Percentiles rank a stretch among this genome's conserved stretches.
Conservation (phyloP, 2,888 invertebrate genomes). For the Sinelater perroti region DNA sequence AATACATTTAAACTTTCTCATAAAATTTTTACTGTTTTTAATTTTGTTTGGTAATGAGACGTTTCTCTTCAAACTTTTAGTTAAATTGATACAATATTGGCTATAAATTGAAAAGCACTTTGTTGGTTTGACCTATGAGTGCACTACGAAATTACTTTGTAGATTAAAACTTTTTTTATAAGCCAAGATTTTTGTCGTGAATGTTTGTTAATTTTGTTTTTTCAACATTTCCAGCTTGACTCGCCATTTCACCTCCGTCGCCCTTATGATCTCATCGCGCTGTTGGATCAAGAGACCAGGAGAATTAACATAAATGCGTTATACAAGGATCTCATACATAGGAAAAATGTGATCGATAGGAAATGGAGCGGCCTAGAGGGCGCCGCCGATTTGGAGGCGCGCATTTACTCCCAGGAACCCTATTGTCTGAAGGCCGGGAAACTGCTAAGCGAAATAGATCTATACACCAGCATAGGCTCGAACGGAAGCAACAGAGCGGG, state of each 20-base stretch:
- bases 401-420: slow-evolving; percentile 68
- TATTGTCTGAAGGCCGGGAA: slow-evolving; percentile 73
- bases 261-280: slow-evolving; percentile 77
- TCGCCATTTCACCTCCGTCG: slow-evolving; percentile 76
- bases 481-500: slow-evolving; percentile 66
- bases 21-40: no score
- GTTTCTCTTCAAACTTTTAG: no score
- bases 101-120: no score
- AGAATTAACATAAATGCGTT: slow-evolving; percentile 68
- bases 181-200: background rate
- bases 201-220: slow-evolving; percentile 24
- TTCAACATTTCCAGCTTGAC: slow-evolving; percentile 74
- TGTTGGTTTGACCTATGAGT: no score
- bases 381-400: slow-evolving; percentile 69
- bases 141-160: no score
- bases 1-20: no score
- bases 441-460: slow-evolving; percentile 71
- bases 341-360: slow-evolving; percentile 71
- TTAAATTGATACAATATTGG: no score
- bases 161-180: no score
- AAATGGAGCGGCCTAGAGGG: slow-evolving; percentile 67
- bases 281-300: slow-evolving; percentile 79
- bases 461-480: slow-evolving; percentile 69
- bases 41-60: no score
- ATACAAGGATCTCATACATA: slow-evolving; percentile 70